phyloP scores from a whole-genome alignment of 2,113 vertebrate genomes.

The Paedocypris sp. region DNA sequence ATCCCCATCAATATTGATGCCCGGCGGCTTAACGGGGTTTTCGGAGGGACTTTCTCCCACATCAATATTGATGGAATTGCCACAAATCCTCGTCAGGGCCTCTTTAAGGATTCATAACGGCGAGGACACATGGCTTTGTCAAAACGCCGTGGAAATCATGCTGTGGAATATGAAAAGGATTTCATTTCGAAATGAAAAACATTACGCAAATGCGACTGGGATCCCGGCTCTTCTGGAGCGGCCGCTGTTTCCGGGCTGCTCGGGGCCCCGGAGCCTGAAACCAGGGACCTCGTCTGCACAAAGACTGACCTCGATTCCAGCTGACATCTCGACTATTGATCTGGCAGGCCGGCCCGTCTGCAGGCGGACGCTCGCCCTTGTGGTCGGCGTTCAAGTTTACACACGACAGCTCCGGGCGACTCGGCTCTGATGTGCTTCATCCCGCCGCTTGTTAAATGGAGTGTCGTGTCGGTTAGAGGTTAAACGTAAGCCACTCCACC shows the following conservation, averaged over 20 bases:
- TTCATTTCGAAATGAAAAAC: not conserved
- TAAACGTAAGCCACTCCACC: constrained; percentile 46
- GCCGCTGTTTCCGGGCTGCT: too few species aligned
- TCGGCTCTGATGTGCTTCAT: constrained; percentile 23
- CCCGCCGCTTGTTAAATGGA: constrained; percentile 45
- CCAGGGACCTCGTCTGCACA: constrained; percentile 53
- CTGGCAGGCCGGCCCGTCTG: constrained; percentile 30
- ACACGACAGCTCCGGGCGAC: constrained; percentile 35
- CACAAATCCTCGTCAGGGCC: constrained; percentile 49
- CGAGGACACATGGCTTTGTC: constrained; percentile 23
- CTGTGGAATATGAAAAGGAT: constrained; percentile 9
- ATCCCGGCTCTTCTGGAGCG: not conserved
- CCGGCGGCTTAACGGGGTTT: constrained; percentile 52
- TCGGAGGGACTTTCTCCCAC: constrained; percentile 58
- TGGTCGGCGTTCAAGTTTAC: constrained; percentile 38
- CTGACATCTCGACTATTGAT: constrained; percentile 62
- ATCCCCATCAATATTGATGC: constrained; percentile 66
- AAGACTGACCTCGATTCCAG: constrained; percentile 64
- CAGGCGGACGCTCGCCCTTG: constrained; percentile 49
- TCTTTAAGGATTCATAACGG: constrained; percentile 63
- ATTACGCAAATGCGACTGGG: not conserved
- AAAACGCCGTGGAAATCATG: constrained; percentile 30
- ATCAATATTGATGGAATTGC: constrained; percentile 68
- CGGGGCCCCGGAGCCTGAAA: constrained; percentile 44
- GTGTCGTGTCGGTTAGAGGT: constrained; percentile 52